Percentiles rank a stretch among this genome's conserved stretches.
Conservation (phyloP, 2,797 vertebrate species). For the Gallinago nigripennis region DNA sequence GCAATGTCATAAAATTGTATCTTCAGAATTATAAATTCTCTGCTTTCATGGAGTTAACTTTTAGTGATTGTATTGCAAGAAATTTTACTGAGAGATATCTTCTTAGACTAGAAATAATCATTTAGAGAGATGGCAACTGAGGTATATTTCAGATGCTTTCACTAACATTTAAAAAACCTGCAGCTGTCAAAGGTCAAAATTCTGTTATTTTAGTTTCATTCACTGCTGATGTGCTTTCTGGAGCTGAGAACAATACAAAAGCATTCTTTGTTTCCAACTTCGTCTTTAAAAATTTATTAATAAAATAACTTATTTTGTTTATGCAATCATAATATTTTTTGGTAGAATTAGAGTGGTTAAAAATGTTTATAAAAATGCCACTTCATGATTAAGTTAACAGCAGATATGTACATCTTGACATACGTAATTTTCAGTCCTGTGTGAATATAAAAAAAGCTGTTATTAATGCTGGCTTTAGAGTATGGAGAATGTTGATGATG, state of each 20-base stretch:
- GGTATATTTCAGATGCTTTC: slow-evolving; percentile 35
- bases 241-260: slow-evolving; percentile 27
- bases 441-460: not conserved
- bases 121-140: slow-evolving; percentile 30
- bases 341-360: not conserved
- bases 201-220: slow-evolving; percentile 33
- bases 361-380: not conserved
- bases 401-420: not conserved
- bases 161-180: slow-evolving; percentile 32
- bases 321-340: not conserved
- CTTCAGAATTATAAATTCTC: not conserved
- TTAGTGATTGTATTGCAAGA: not conserved
- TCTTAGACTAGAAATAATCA: slow-evolving; percentile 1
- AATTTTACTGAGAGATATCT: not conserved
- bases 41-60: not conserved
- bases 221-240: slow-evolving; percentile 52
- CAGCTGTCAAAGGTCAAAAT: slow-evolving; percentile 33
- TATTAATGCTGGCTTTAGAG: not conserved
- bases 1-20: not conserved
- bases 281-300: not conserved
- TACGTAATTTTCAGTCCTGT: not conserved
- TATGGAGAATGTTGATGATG: rapidly evolving
- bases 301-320: not conserved
- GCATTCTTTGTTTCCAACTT: slow-evolving; percentile 3
- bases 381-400: not conserved